Evolutionary conservation across 1,140 invertebrate species (phyloP).

Genomic region (Leptonema lineaticorne): DNA sequence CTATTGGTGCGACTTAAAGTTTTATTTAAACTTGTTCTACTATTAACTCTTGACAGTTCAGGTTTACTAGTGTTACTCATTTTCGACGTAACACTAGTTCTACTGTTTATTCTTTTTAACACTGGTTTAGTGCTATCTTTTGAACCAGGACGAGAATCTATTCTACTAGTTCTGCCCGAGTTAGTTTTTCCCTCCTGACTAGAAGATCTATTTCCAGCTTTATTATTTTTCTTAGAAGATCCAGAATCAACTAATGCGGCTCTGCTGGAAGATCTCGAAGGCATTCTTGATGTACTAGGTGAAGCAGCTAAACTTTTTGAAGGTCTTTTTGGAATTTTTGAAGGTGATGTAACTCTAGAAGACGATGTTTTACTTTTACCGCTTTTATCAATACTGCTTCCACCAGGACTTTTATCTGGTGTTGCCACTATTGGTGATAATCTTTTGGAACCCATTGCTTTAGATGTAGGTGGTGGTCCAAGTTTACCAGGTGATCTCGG

Average conservation of each 20-base stretch:
- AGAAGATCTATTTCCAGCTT: slow-evolving; percentile 3
- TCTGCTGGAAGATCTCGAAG: slow-evolving; percentile 43
- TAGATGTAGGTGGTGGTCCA: slow-evolving; percentile 53
- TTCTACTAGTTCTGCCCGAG: slow-evolving; percentile 11
- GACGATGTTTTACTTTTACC: slow-evolving; percentile 48
- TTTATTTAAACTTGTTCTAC: slow-evolving; percentile 43
- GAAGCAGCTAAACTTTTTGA: slow-evolving; percentile 38
- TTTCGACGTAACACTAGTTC: slow-evolving; percentile 45
- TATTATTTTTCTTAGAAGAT: slow-evolving; percentile 25
- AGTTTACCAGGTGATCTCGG: slow-evolving; percentile 53
- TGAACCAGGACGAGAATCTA: slow-evolving; percentile 23
- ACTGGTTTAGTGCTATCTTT: slow-evolving; percentile 30
- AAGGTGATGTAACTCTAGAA: slow-evolving; percentile 50
- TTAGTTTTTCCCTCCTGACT: slow-evolving; percentile 2
- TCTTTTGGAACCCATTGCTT: slow-evolving; percentile 51
- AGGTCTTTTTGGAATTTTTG: slow-evolving; percentile 38
- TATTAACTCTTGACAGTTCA: slow-evolving; percentile 46
- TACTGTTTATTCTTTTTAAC: slow-evolving; percentile 46
- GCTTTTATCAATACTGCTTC: slow-evolving; percentile 18
- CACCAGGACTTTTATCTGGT: slow-evolving; percentile 52
- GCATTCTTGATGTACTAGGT: slow-evolving; percentile 39
- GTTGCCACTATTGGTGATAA: slow-evolving; percentile 56
- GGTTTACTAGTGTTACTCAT: slow-evolving; percentile 47
- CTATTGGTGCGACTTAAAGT: slow-evolving; percentile 52
- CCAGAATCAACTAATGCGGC: slow-evolving; percentile 48